Base-by-base conservation (phyloP, 1,140 invertebrate genomes). In the Microplitis demolitor region DNA sequence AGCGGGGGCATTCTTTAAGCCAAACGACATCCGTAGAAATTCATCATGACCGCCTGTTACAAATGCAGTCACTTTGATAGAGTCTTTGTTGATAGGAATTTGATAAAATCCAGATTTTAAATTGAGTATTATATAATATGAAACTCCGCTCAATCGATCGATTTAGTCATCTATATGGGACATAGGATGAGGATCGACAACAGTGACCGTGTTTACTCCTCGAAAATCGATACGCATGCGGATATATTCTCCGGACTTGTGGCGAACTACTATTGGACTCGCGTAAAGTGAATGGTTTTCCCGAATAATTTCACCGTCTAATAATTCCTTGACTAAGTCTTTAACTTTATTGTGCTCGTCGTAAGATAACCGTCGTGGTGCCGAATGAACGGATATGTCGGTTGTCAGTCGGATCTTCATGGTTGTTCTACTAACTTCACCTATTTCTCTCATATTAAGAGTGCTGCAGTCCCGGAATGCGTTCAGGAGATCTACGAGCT, bases 381-480 rank as follows among this genome's bases (percentile, higher is more conserved):
- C 24, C 24, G 71, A 72, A 35, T 75, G 73, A 73, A 81, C 66
- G 33, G 78, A 77, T 80, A 82, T 75, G 35, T 77, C 73, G 61
- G 79, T 76, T 76, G 77, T 78, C 73, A 82, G 53, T 66, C 75
- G 34, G 8, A 82, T 75, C 69, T 74, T 71, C 66, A 82, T 58
- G 63, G 76, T 60, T 3, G 72, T 67, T 1, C 72, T 77, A 6
- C 63, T 76, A 4, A 79, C 74, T 35, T 62, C 74, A 34, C 73
- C 74, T 73, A 71, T 58, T 33, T 75, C 77, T 5, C 67, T 34
- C 6, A 76, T 66, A n/a, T 73, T 70, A n/a, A n/a, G 37, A 3
- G 76, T 68, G n/a, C 76, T 74, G 54, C 67, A 71, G 45, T 72
- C 69, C 24, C 71, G 66, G 33, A 73, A 75, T 62, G 66, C 34